Base-by-base conservation (phyloP, 1,140 invertebrate genomes). In the Dendrolimus punctatus region DNA sequence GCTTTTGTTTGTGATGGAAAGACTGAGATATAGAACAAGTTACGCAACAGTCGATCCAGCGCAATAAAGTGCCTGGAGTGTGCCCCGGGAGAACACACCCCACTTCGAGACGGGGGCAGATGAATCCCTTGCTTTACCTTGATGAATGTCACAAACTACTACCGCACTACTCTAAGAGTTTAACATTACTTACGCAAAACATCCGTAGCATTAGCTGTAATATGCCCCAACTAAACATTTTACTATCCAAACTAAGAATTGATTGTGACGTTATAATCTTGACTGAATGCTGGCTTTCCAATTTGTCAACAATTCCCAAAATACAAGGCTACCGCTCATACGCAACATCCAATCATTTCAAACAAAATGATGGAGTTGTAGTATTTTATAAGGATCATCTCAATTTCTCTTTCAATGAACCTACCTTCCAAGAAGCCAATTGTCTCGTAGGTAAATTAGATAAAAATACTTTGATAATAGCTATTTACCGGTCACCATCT, bases 311-410 rank as follows among this genome's bases (percentile, higher is more conserved):
- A 6, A 51, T 51, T 5, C 41, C 50, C n/a, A 40, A 4, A 37
- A 1, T 58, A n/a, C 4, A 39, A 0, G 56, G 51, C 6, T 58
- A 53, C 37, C 7, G 4, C 44, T 6, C 39, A 2, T n/a, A 9
- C 6, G 7, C 1, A 8, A 58, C 60, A 3, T 42, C 7, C 9
- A 48, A 10, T 6, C 49, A 60, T 37, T 36, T 8, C 5, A 62
- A 57, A 6, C 60, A 66, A 55, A 62, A 62, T 42, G 55, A 58
- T 46, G 64, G 64, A 8, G 50, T 62, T 6, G 60, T 62, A 5
- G 48, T 60, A 4, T 62, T 58, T 48, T 10, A 57, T 3, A 52
- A 55, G 37, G 44, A 62, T n/a, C 8, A 23, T 38, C 6, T 60
- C 10, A 41, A 6, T 36, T 7, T 40, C 7, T 6, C 5, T 9